Evolutionary conservation across 2,797 vertebrate species (phyloP).

Genomic region (Bryconaethiops microstoma): DNA sequence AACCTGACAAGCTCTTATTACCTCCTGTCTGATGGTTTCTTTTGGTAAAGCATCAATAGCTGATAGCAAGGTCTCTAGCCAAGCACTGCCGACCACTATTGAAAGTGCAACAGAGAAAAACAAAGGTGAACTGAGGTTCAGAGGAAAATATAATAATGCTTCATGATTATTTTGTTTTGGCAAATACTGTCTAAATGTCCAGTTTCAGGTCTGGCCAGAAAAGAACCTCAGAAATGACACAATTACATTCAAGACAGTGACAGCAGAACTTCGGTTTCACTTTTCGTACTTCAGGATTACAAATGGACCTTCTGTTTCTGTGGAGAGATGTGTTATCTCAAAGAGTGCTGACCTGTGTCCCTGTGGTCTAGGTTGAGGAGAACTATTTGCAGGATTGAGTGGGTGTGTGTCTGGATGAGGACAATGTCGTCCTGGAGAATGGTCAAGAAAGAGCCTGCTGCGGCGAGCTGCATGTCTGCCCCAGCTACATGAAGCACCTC

Average conservation of each 20-base stretch:
- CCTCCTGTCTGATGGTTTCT: conserved; percentile 93
- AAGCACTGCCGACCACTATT: conserved; percentile 90
- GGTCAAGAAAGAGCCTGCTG: conserved; percentile 89
- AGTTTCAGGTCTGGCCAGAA: neutral
- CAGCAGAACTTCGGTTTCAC: neutral
- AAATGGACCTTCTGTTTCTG: neutral
- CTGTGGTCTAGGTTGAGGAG: conserved; percentile 90
- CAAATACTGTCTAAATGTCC: neutral
- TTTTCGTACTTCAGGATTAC: neutral
- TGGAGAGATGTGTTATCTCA: neutral
- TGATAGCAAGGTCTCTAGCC: conserved; percentile 91
- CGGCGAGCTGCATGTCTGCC: conserved; percentile 89
- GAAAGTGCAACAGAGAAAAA: conserved; percentile 33
- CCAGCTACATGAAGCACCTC: conserved; percentile 87
- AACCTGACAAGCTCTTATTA: conserved; percentile 61
- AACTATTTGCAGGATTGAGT: conserved; percentile 92
- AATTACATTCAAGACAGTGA: neutral
- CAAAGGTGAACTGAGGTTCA: conserved; percentile 14
- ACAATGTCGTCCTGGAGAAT: conserved; percentile 91
- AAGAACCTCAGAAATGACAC: neutral
- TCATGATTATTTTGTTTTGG: no score
- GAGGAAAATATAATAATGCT: neutral
- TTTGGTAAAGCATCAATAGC: conserved; percentile 90
- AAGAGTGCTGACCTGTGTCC: conserved; percentile 82
- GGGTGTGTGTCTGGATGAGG: conserved; percentile 89